Evolutionary conservation across 37 sponge, comb jelly and placozoan genomes (phyloP).

Genomic region (Sycon ciliatum): DNA sequence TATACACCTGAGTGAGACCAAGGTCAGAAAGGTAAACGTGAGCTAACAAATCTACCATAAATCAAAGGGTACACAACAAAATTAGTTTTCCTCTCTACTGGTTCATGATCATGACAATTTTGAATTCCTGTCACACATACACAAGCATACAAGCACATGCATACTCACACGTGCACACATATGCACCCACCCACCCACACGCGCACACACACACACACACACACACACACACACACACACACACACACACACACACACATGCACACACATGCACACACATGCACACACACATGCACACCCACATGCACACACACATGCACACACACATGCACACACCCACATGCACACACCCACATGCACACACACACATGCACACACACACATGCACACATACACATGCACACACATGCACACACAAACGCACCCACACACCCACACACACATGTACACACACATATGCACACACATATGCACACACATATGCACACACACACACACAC

Average conservation of each 20-base stretch:
- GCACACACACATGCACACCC: slow-evolving; percentile 17
- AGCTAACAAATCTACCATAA: neutral
- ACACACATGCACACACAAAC: neutral
- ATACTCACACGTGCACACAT: slow-evolving; percentile 3
- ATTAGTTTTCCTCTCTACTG: too few relatives aligned
- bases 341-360: too few relatives aligned
- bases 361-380: neutral
- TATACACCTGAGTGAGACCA: slow-evolving; percentile 46
- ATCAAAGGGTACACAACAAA: too few relatives aligned
- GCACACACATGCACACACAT: neutral
- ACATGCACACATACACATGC: neutral
- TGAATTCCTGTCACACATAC: neutral
- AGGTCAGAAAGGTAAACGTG: neutral
- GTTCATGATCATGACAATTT: too few relatives aligned
- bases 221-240: neutral
- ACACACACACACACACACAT: neutral
- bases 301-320: slow-evolving; percentile 17
- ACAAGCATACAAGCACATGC: neutral
- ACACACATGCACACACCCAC: too few relatives aligned
- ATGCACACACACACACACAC: too few relatives aligned
- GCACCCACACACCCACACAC: too few relatives aligned
- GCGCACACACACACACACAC: too few relatives aligned
- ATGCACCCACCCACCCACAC: too few relatives aligned
- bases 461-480: neutral
- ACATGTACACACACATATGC: too few relatives aligned